These are phyloP conservation scores for Caenorhabditis wallacei DNA, from an alignment of 2,888 invertebrate species.

Conservation along the genomic window DNA sequence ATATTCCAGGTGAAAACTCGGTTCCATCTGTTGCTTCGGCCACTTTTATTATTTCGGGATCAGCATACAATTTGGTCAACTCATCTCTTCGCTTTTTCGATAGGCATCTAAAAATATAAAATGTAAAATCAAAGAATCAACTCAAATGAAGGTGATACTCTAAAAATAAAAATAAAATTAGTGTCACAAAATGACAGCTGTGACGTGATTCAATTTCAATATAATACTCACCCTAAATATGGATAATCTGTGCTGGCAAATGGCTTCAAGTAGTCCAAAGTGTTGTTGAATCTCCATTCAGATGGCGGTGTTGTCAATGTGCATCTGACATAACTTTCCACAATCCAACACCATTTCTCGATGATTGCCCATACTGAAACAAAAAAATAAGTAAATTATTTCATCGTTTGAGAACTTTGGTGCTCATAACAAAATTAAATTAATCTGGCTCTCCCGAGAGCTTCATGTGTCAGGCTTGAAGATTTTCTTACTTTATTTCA, in stretches of 20 bases:
- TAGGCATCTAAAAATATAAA: slow-evolving; percentile 35
- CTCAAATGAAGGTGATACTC: not conserved
- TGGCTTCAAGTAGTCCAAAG: slow-evolving; percentile 51
- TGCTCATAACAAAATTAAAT: too few species aligned
- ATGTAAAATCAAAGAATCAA: not conserved
- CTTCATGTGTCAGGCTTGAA: too few species aligned
- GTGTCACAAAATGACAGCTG: too few species aligned
- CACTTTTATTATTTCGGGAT: slow-evolving; percentile 18
- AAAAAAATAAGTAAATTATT: not conserved
- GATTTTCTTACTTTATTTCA: too few species aligned
- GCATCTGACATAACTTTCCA: slow-evolving; percentile 61
- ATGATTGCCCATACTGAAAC: slow-evolving; percentile 85
- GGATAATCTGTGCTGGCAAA: slow-evolving; percentile 35
- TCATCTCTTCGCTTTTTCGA: slow-evolving; percentile 48
- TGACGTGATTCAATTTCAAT: too few species aligned
- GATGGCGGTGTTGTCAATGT: slow-evolving; percentile 5
- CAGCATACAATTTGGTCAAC: slow-evolving; percentile 50
- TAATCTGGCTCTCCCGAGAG: too few species aligned
- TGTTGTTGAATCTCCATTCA: slow-evolving; percentile 64
- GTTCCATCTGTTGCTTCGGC: slow-evolving; percentile 20
- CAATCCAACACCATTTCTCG: slow-evolving; percentile 72
- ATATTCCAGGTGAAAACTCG: slow-evolving; percentile 30
- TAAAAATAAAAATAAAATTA: too few species aligned
- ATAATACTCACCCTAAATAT: slow-evolving; percentile 57
- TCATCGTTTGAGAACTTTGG: slow-evolving; percentile 88